Conservation (phyloP, 2,113 vertebrate species). For the Phocoena phocoena region DNA sequence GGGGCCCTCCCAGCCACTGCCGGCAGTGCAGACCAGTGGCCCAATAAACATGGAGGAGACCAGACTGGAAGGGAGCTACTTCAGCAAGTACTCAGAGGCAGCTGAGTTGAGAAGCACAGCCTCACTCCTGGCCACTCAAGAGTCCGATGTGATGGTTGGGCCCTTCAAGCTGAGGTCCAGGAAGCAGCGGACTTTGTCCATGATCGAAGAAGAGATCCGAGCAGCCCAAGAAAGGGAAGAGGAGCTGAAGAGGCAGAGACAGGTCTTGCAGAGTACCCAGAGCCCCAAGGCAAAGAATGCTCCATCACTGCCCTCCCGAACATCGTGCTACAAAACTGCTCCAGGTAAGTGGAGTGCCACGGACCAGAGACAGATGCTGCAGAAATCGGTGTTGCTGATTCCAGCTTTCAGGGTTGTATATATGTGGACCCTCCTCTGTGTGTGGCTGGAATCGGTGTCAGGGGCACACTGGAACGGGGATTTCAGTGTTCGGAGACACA, state of each 20-base stretch:
- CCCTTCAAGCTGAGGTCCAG: slow-evolving; percentile 96
- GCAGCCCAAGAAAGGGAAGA: slow-evolving; percentile 98
- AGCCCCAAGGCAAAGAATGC: slow-evolving; percentile 87
- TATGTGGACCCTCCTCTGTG: neutral
- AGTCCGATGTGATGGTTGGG: slow-evolving; percentile 89
- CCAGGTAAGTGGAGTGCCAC: slow-evolving; percentile 87
- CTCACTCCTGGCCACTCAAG: slow-evolving; percentile 87
- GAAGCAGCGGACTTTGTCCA: slow-evolving; percentile 96
- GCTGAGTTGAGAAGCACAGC: slow-evolving; percentile 96
- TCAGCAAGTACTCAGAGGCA: slow-evolving; percentile 97
- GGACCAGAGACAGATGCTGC: rapidly evolving
- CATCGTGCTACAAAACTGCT: slow-evolving; percentile 88
- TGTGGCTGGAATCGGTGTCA: neutral
- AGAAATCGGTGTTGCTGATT: neutral
- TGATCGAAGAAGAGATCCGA: slow-evolving; percentile 99
- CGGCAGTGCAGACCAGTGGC: slow-evolving; percentile 75
- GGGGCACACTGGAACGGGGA: rapidly evolving
- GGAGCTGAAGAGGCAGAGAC: slow-evolving; percentile 94
- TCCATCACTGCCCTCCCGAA: slow-evolving; percentile 87
- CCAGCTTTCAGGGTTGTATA: neutral
- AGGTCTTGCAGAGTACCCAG: slow-evolving; percentile 82
- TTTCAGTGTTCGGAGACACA: neutral
- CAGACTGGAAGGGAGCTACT: slow-evolving; percentile 93
- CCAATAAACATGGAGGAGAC: slow-evolving; percentile 87
- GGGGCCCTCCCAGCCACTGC: slow-evolving; percentile 72